A percentile compares a stretch with the other conserved stretches of the same genome.
phyloP scores from a whole-genome alignment of 2,797 vertebrate species.

The Threskiornis aethiopicus region DNA sequence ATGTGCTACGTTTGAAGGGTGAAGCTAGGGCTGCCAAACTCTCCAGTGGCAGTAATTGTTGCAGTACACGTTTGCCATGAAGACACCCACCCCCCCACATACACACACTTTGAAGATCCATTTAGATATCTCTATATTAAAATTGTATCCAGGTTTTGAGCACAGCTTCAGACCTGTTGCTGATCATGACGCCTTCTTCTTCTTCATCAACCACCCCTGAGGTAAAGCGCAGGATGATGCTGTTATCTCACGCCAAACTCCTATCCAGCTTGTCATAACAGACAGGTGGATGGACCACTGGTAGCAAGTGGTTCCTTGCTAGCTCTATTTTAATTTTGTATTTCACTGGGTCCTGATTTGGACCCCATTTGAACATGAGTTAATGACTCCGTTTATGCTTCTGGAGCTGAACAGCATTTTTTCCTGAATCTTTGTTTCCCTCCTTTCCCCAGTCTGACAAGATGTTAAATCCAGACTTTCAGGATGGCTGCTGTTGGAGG shows the following conservation, averaged over 20 bases:
- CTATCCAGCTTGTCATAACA: neutral
- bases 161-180: neutral
- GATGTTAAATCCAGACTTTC: neutral
- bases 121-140: neutral
- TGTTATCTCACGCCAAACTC: neutral
- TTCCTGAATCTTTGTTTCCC: neutral
- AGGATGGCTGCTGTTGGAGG: neutral
- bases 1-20: neutral
- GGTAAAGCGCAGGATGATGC: neutral
- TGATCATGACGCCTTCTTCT: neutral
- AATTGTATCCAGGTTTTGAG: neutral
- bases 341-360: neutral
- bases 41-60: neutral
- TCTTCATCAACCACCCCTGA: neutral
- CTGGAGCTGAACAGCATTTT: neutral
- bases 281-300: too few species aligned
- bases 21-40: neutral
- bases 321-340: neutral
- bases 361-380: neutral
- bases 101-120: neutral
- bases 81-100: neutral
- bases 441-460: neutral
- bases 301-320: neutral
- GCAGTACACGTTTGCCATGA: accelerated
- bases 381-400: neutral